Evolutionary conservation across 2,797 vertebrate species (phyloP).

Genomic region (Rachycentron canadum): DNA sequence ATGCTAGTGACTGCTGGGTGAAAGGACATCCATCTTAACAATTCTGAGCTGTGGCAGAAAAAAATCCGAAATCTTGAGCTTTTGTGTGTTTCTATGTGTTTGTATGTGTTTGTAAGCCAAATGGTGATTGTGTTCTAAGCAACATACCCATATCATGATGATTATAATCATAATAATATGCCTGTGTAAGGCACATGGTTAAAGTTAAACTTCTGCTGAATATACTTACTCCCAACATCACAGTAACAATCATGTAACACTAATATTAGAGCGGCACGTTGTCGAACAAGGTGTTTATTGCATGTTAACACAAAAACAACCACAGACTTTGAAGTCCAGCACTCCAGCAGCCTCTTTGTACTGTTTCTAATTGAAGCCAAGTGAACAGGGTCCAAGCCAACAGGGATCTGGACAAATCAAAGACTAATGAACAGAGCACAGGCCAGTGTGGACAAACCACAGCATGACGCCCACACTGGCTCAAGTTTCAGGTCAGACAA

Average conservation of each 20-base stretch:
- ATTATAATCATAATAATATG: neutral
- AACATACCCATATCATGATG: neutral
- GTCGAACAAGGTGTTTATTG: conserved; percentile 10
- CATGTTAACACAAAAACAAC: conserved; percentile 27
- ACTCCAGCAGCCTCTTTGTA: conserved; percentile 38
- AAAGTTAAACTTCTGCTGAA: too few relatives aligned
- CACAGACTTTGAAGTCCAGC: conserved; percentile 43
- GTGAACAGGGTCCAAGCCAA: conserved; percentile 34
- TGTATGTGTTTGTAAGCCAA: neutral
- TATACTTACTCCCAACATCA: neutral
- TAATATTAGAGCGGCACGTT: conserved; percentile 15
- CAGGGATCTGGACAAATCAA: conserved; percentile 47
- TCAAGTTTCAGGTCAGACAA: conserved; percentile 13
- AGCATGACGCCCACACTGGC: conserved; percentile 29
- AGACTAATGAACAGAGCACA: conserved; percentile 57
- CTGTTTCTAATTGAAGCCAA: conserved; percentile 52
- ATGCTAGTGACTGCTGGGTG: neutral
- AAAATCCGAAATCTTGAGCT: conserved; percentile 1
- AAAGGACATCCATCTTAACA: conserved; percentile 34
- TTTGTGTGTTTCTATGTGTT: conserved; percentile 6
- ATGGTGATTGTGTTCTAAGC: neutral
- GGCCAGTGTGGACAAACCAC: conserved; percentile 51
- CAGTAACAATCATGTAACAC: neutral
- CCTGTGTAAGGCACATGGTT: neutral
- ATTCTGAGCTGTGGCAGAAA: conserved; percentile 31